Percentiles rank a stretch among this genome's conserved stretches.
Evolutionary conservation across 2,113 vertebrate genomes (phyloP).

Genomic region (Lepus americanus): DNA sequence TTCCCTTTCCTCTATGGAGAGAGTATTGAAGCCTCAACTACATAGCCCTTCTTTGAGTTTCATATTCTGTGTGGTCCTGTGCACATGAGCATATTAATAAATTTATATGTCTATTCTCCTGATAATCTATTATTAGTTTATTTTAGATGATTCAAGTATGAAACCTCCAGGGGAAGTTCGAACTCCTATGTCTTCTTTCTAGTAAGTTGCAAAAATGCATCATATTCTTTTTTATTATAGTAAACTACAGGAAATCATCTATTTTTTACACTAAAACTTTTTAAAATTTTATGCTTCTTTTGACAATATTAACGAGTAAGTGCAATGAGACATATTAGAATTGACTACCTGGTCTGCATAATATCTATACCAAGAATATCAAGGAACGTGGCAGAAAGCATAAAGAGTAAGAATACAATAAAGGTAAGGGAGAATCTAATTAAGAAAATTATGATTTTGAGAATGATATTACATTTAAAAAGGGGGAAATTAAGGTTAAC

Average conservation of each 20-base stretch:
- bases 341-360: background rate
- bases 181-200: background rate
- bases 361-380: background rate
- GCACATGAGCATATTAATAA: background rate
- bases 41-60: background rate
- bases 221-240: background rate
- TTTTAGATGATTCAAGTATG: background rate
- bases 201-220: background rate
- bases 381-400: background rate
- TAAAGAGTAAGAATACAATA: background rate
- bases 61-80: background rate
- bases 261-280: slow-evolving; percentile 4
- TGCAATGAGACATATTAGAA: background rate
- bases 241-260: background rate
- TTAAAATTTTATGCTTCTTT: background rate
- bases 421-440: background rate
- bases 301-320: background rate
- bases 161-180: background rate
- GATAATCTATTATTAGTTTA: background rate
- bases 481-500: background rate
- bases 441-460: background rate
- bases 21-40: background rate
- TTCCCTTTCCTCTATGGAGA: background rate
- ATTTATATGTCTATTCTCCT: background rate
- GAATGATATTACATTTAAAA: slow-evolving; percentile 35